A percentile compares a stretch with the other conserved stretches of the same genome.
Evolutionary conservation across 2,797 vertebrate species (phyloP).

Genomic region (Pachyuromys duprasi): DNA sequence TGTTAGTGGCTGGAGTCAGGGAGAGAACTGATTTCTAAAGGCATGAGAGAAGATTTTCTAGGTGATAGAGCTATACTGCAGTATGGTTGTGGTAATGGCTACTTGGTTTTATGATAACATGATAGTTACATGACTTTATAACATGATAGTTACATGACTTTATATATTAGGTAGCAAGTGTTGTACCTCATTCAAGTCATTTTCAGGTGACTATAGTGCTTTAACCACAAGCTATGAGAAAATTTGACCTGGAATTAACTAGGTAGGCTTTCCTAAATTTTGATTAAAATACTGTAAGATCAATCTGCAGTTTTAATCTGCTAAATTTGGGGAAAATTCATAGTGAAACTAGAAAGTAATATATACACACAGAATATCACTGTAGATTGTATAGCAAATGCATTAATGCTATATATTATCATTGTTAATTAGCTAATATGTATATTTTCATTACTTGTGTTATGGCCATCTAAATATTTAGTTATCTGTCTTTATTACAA

Average conservation of each 20-base stretch:
- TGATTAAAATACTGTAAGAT: background rate
- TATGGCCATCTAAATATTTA: background rate
- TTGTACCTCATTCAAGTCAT: background rate
- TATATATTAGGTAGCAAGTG: background rate
- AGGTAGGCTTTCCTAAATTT: background rate
- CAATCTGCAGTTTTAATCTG: background rate
- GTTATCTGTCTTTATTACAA: conserved; percentile 7
- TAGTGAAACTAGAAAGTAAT: background rate
- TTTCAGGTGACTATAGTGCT: background rate
- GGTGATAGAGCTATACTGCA: background rate
- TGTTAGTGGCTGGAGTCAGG: background rate
- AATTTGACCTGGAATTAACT: background rate
- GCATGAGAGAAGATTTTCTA: background rate
- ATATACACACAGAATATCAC: background rate
- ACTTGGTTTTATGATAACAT: background rate
- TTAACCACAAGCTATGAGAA: background rate
- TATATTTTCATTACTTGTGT: background rate
- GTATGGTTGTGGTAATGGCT: background rate
- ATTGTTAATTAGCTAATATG: background rate
- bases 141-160: background rate
- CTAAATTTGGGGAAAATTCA: background rate
- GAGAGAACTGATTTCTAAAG: background rate
- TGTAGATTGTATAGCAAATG: background rate
- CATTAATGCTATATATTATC: background rate
- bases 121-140: background rate